Conservation (phyloP, 2,888 invertebrate species). For the Cantharis rustica region DNA sequence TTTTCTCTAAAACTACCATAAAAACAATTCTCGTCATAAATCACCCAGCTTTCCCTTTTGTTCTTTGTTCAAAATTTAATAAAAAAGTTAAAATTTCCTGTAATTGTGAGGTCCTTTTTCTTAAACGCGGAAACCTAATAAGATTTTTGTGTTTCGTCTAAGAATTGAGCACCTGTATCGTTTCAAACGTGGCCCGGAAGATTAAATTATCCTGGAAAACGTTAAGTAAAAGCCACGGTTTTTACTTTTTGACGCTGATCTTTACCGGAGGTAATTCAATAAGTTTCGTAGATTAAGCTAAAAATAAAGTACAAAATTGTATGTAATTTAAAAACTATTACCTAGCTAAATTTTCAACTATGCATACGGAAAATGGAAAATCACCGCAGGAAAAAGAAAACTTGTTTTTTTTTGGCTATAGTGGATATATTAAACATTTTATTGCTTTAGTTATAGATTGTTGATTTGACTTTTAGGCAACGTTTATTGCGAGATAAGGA, state of each 20-base stretch:
- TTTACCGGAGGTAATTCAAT: background rate
- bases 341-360: background rate
- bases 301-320: background rate
- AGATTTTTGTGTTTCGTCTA: background rate
- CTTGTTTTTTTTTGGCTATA: background rate
- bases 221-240: background rate
- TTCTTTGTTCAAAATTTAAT: background rate
- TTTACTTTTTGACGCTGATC: background rate
- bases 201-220: background rate
- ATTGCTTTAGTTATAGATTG: background rate
- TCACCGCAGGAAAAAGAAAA: background rate
- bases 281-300: background rate
- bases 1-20: background rate
- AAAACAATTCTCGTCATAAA: background rate
- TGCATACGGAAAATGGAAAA: background rate
- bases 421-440: background rate
- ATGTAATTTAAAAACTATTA: background rate
- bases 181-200: background rate
- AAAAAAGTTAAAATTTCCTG: background rate
- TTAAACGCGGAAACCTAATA: background rate
- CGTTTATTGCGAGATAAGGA: background rate
- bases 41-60: background rate
- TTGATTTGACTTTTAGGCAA: background rate
- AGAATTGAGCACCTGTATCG: background rate
- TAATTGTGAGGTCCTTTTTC: background rate